Base-by-base conservation (phyloP, 1,140 invertebrate genomes). In the Oppia nitens region DNA sequence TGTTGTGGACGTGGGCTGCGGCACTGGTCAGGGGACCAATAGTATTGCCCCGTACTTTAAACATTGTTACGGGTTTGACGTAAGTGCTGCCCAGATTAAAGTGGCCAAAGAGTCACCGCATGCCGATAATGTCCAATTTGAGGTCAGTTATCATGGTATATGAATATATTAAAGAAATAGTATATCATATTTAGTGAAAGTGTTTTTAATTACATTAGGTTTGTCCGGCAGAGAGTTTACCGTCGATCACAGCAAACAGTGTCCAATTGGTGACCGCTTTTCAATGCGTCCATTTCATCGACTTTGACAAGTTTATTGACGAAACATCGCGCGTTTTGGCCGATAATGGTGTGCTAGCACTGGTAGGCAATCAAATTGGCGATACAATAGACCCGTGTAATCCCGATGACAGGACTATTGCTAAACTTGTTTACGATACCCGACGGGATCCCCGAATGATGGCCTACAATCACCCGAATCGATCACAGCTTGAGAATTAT, bases 1-100 rank as follows among this genome's bases (percentile, higher is more conserved):
- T 40, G 64, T 66, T 27, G 53, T 72, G 1, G 75, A 76, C 65
- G 67, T 76, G 11, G 75, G 74, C 0, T 75, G 74, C 66, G 74
- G 74, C 6, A 69, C 70, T 20, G 75, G 75, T n/a, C 74, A 76
- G 63, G 74, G 72, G 53, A 76, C 73, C 3, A 40, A 64, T 25
- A 60, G 68, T 1, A 60, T 76, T 24, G 60, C 68, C 23, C 65
- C 68, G 3, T 66, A 72, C 63, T 76, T 77, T 61, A 52, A 63
- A 12, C 63, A 66, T 49, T 70, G 76, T 6, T 59, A 70, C 32
- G 75, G 73, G 1, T 62, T 71, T 49, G 74, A 76, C 61, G 62
- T 68, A 6, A 72, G 69, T 54, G 45, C 66, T 47, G 65, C 67
- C 3, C 71, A 73, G 59, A 66, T 75, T 20, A 49, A 64, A 17